Percentiles rank a stretch among this genome's conserved stretches.
These are phyloP conservation scores for Drosophila albomicans DNA, from an alignment of 1,140 invertebrate species.

Conservation along the genomic window DNA sequence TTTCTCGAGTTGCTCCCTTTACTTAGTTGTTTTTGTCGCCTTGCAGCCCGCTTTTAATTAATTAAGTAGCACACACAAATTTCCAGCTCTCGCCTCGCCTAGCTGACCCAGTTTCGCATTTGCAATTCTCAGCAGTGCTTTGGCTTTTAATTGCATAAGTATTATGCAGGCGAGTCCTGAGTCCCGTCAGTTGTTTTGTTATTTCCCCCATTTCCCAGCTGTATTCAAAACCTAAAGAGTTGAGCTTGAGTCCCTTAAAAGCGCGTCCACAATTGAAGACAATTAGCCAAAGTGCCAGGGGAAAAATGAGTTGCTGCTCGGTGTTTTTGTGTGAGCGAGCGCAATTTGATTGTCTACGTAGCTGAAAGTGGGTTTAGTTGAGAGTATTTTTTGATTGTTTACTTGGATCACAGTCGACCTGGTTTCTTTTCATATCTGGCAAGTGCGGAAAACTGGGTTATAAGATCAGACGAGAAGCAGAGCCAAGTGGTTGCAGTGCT, in stretches of 20 bases:
- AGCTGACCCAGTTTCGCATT: slow-evolving; percentile 69
- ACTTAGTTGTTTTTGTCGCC: slow-evolving; percentile 5
- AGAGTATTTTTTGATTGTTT: slow-evolving; percentile 33
- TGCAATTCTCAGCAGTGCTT: slow-evolving; percentile 63
- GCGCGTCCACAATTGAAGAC: slow-evolving; percentile 65
- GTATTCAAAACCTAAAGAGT: slow-evolving; percentile 35
- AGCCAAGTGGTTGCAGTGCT: not conserved
- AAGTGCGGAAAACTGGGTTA: slow-evolving; percentile 37
- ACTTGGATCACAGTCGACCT: slow-evolving; percentile 1
- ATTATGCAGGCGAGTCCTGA: slow-evolving; percentile 68
- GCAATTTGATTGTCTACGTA: slow-evolving; percentile 9
- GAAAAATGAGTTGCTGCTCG: slow-evolving; percentile 49
- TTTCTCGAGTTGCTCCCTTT: not conserved
- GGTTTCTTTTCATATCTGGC: slow-evolving; percentile 24
- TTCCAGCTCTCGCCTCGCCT: slow-evolving; percentile 45
- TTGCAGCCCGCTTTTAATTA: slow-evolving; percentile 32
- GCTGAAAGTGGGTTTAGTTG: not conserved
- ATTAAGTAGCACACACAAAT: slow-evolving; percentile 44
- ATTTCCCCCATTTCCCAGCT: slow-evolving; percentile 35
- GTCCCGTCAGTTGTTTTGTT: slow-evolving; percentile 49
- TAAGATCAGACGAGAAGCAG: not conserved
- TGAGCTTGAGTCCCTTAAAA: slow-evolving; percentile 27
- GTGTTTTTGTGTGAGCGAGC: slow-evolving; percentile 2
- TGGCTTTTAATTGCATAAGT: slow-evolving; percentile 77
- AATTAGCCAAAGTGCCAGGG: slow-evolving; percentile 73